These are phyloP conservation scores for Enteromius trimaculatus DNA, from an alignment of 2,797 vertebrate genomes.

Conservation along the genomic window DNA sequence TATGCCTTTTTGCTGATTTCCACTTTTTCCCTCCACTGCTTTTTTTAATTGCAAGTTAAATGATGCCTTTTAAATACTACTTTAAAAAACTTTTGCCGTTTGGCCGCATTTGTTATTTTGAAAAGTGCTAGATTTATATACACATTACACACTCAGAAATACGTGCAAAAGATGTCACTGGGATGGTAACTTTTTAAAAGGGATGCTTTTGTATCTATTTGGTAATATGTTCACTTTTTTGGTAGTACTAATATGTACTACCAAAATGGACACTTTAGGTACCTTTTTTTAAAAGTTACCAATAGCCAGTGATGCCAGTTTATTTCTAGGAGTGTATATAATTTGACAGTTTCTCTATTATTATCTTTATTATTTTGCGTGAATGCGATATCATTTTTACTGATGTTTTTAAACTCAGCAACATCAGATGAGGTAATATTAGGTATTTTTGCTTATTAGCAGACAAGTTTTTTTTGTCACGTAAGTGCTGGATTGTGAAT, in stretches of 20 bases:
- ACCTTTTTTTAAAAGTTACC: background rate
- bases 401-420: background rate
- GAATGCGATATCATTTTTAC: background rate
- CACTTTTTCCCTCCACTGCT: background rate
- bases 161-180: background rate
- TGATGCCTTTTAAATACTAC: background rate
- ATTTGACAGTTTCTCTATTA: background rate
- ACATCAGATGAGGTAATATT: background rate
- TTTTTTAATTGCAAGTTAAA: background rate
- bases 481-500: background rate
- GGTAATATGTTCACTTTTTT: background rate
- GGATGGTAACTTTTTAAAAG: no score
- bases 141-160: background rate
- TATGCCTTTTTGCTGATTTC: background rate
- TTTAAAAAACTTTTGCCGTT: background rate
- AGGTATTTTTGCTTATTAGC: background rate
- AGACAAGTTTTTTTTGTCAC: background rate
- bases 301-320: background rate
- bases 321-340: background rate
- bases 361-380: background rate
- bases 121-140: background rate
- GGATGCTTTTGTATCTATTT: background rate
- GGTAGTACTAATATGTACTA: background rate
- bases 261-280: background rate
- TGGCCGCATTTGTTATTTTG: background rate